These are phyloP conservation scores for Gymnoscopelus microlampas DNA, from an alignment of 2,797 vertebrate genomes.

Conservation along the genomic window DNA sequence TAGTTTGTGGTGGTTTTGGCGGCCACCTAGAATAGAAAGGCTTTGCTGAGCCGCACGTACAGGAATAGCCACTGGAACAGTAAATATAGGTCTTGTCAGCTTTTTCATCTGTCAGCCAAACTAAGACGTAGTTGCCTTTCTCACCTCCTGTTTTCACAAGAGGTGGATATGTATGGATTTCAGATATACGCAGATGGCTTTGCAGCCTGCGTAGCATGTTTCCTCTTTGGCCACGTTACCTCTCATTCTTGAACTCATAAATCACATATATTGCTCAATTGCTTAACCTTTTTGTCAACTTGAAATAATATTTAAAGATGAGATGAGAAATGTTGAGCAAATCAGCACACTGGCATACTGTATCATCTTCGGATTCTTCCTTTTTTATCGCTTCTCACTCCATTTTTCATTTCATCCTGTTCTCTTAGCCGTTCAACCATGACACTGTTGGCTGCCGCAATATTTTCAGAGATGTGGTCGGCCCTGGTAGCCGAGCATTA, in stretches of 20 bases:
- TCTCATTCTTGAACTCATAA: no score
- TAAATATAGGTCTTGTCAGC: conserved; percentile 42
- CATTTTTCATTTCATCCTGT: conserved; percentile 25
- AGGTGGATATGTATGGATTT: conserved; percentile 1
- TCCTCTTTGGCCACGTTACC: no score
- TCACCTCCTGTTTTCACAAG: conserved; percentile 30
- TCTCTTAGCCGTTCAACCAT: conserved; percentile 40
- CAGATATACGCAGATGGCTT: not conserved
- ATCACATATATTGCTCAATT: no score
- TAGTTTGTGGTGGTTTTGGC: conserved; percentile 51
- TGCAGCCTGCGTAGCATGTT: not conserved
- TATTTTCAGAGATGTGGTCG: conserved; percentile 54
- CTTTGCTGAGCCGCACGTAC: conserved; percentile 32
- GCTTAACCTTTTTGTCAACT: not conserved
- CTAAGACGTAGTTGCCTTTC: conserved; percentile 20
- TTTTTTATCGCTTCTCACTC: conserved; percentile 20
- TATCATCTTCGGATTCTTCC: conserved; percentile 29
- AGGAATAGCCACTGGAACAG: conserved; percentile 44
- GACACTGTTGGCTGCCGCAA: conserved; percentile 25
- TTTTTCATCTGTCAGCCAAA: conserved; percentile 38
- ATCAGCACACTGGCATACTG: conserved; percentile 7
- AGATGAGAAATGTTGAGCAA: conserved; percentile 13
- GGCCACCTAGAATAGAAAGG: conserved; percentile 34
- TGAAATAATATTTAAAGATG: conserved; percentile 21
- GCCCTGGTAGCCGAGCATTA: conserved; percentile 38